Conservation (phyloP, 2,113 vertebrate species). For the Amazona guildingii region DNA sequence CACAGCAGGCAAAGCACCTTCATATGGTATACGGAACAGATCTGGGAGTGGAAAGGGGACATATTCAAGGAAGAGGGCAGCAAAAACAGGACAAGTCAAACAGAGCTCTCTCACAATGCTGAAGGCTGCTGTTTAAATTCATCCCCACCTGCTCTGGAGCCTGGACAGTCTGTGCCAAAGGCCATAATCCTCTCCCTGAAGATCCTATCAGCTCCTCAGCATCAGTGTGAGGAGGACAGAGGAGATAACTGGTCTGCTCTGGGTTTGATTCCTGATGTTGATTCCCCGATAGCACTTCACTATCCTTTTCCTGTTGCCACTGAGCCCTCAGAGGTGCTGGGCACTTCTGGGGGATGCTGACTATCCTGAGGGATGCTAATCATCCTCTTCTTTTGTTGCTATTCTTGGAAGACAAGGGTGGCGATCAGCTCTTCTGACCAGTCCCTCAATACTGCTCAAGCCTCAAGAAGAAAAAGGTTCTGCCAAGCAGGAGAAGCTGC, state of each 20-base stretch:
- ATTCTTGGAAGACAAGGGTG: background rate
- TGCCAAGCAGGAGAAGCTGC: conserved; percentile 8
- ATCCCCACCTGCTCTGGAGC: background rate
- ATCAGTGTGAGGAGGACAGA: rapidly evolving
- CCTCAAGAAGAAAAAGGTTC: background rate
- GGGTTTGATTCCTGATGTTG: background rate
- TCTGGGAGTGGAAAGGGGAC: background rate
- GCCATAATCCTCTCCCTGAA: background rate
- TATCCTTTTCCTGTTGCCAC: background rate
- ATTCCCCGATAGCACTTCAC: background rate
- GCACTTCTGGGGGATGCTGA: background rate
- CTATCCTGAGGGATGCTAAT: background rate
- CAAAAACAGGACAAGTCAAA: background rate
- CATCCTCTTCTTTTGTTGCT: background rate
- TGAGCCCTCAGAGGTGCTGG: background rate
- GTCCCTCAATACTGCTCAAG: background rate
- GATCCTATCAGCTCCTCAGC: background rate
- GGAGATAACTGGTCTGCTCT: background rate
- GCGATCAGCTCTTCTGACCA: background rate
- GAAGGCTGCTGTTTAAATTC: background rate
- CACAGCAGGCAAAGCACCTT: background rate
- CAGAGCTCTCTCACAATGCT: rapidly evolving
- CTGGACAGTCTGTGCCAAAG: background rate
- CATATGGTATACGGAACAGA: background rate
- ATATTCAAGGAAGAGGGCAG: background rate